Evolutionary conservation across 2,888 invertebrate species (phyloP), one percentile per base, ranked within the genome.

Genomic region (Pasiphila rectangulata): DNA sequence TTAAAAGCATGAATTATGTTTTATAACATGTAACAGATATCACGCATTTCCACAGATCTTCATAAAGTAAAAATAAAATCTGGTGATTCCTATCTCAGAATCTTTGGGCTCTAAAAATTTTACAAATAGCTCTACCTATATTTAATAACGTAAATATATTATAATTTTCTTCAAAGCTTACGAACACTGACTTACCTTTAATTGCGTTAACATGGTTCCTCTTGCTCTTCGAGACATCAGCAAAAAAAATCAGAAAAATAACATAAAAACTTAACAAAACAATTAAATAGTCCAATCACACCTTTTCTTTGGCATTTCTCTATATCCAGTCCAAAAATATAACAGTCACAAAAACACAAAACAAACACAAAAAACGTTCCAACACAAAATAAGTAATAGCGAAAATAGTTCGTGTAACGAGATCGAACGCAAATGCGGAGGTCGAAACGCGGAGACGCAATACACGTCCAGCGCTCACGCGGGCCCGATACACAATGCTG

Each of bases 101-200:
- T n/a, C n/a, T n/a, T n/a, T n/a, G n/a, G n/a, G n/a, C n/a, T n/a
- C n/a, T n/a, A n/a, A n/a, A n/a, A n/a, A n/a, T n/a, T n/a, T n/a
- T n/a, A n/a, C n/a, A n/a, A n/a, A n/a, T n/a, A n/a, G n/a, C n/a
- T n/a, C n/a, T n/a, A n/a, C n/a, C n/a, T n/a, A n/a, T n/a, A n/a
- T n/a, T n/a, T n/a, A n/a, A n/a, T n/a, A n/a, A n/a, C n/a, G n/a
- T n/a, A n/a, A n/a, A n/a, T n/a, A n/a, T n/a, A n/a, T n/a, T n/a
- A n/a, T n/a, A n/a, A n/a, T n/a, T n/a, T n/a, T n/a, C n/a, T n/a
- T n/a, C n/a, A n/a, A n/a, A n/a, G n/a, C n/a, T n/a, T n/a, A n/a
- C n/a, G n/a, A n/a, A n/a, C n/a, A n/a, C n/a, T n/a, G n/a, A n/a
- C 54, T 72, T 80, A 88, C 88, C 88, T 87, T 84, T 71, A 75